Percentiles rank a stretch among this genome's conserved stretches.
phyloP scores from a whole-genome alignment of 2,797 vertebrate species.

The Chaunax sp. region DNA sequence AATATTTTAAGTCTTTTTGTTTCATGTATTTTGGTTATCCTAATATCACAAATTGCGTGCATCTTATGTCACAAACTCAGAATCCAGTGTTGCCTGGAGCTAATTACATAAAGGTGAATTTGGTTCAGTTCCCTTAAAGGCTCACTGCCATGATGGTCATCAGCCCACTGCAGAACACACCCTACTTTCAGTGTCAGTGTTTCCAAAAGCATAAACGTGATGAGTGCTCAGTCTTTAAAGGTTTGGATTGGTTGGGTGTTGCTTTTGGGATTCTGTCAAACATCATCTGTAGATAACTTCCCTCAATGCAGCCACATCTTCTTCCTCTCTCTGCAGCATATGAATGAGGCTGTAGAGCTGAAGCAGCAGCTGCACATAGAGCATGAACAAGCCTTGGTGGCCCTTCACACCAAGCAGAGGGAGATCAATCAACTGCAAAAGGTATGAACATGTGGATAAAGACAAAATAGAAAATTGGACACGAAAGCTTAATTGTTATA shows the following conservation, averaged over 20 bases:
- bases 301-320: constrained; percentile 14
- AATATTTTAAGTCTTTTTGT: background rate
- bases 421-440: constrained; percentile 93
- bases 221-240: constrained; percentile 4
- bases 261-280: constrained; percentile 23
- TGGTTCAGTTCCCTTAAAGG: constrained; percentile 4
- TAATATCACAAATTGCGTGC: background rate
- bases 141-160: background rate
- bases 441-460: constrained; percentile 72
- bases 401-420: constrained; percentile 93
- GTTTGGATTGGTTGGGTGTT: background rate
- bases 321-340: constrained; percentile 82
- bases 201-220: background rate
- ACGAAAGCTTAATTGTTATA: too few relatives aligned
- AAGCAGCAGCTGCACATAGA: constrained; percentile 93
- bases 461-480: background rate
- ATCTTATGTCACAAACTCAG: too few relatives aligned
- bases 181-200: background rate
- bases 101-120: constrained; percentile 13
- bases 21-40: too few relatives aligned
- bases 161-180: too few relatives aligned
- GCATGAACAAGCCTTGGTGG: constrained; percentile 94
- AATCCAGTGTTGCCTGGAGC: constrained; percentile 6
- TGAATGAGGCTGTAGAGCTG: constrained; percentile 91
- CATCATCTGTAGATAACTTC: constrained; percentile 28